These are phyloP conservation scores for Ophthalmolycus amberensis DNA, from an alignment of 2,113 vertebrate species.

Conservation along the genomic window DNA sequence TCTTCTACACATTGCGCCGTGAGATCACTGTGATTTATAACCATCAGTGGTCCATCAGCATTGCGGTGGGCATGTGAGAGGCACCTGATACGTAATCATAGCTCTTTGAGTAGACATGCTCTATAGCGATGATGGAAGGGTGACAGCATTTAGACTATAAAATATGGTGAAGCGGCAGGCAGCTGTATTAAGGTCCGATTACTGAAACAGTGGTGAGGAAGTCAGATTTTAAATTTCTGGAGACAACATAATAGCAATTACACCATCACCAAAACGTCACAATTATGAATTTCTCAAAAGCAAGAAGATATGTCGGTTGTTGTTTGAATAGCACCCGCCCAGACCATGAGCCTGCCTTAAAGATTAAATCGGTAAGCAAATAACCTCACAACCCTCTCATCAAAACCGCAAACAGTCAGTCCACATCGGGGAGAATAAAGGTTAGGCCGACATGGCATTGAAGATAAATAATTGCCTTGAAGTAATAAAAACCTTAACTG, in stretches of 20 bases:
- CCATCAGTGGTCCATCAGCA: slow-evolving; percentile 30
- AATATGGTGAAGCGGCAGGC: background rate
- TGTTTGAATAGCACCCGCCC: background rate
- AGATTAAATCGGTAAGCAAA: slow-evolving; percentile 4
- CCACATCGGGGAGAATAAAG: background rate
- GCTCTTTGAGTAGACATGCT: slow-evolving; percentile 29
- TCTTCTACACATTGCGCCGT: slow-evolving; percentile 3
- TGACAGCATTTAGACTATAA: slow-evolving; percentile 5
- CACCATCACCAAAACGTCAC: background rate
- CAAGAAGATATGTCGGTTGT: background rate
- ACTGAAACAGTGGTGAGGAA: background rate
- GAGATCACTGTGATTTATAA: slow-evolving; percentile 44
- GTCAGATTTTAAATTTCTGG: background rate
- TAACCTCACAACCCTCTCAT: background rate
- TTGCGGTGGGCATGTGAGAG: slow-evolving; percentile 21
- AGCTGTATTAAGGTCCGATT: slow-evolving; percentile 12
- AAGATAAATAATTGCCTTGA: background rate
- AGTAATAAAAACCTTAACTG: background rate
- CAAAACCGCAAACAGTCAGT: background rate
- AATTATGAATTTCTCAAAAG: background rate
- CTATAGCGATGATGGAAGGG: slow-evolving; percentile 13
- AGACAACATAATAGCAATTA: background rate
- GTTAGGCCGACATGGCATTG: background rate
- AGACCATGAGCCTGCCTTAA: background rate
- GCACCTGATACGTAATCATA: slow-evolving; percentile 33